phyloP scores from a whole-genome alignment of 2,888 invertebrate genomes.

The Opisthograptis luteolata region DNA sequence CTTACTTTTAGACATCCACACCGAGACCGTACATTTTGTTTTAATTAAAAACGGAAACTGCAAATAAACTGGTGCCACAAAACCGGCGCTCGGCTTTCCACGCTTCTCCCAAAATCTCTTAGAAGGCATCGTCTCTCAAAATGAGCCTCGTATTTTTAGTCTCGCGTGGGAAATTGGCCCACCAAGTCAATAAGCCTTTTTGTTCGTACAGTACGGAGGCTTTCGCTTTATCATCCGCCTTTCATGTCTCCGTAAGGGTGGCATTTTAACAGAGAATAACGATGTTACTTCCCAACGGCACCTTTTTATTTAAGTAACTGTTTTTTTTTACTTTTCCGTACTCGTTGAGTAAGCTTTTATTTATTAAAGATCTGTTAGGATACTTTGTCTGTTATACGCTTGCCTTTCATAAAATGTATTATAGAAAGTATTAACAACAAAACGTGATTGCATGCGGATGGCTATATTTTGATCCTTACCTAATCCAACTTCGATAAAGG shows the following conservation, averaged over 20 bases:
- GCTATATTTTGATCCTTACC: no score
- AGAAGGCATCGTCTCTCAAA: slow-evolving; percentile 36
- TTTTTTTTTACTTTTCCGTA: slow-evolving; percentile 11
- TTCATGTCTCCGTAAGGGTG: slow-evolving; percentile 50
- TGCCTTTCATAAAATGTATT: no score
- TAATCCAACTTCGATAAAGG: no score
- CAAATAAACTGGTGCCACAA: slow-evolving; percentile 17
- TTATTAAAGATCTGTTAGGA: background rate
- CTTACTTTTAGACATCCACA: slow-evolving; percentile 3
- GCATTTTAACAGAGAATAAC: slow-evolving; percentile 67
- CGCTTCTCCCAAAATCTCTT: slow-evolving; percentile 36
- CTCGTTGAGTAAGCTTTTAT: background rate
- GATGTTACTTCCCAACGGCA: slow-evolving; percentile 49
- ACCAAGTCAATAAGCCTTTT: slow-evolving; percentile 70
- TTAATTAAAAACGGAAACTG: slow-evolving; percentile 39
- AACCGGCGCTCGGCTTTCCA: slow-evolving; percentile 18
- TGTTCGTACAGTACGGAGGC: slow-evolving; percentile 59
- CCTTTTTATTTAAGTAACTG: slow-evolving; percentile 21
- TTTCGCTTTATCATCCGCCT: slow-evolving; percentile 63
- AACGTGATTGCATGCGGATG: no score
- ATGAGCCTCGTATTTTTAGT: slow-evolving; percentile 44
- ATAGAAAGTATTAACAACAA: no score
- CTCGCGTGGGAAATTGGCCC: slow-evolving; percentile 56
- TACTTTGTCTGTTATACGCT: no score
- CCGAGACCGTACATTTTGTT: background rate